Conservation (phyloP, 1,140 invertebrate species). For the Drosophila lacertosa region DNA sequence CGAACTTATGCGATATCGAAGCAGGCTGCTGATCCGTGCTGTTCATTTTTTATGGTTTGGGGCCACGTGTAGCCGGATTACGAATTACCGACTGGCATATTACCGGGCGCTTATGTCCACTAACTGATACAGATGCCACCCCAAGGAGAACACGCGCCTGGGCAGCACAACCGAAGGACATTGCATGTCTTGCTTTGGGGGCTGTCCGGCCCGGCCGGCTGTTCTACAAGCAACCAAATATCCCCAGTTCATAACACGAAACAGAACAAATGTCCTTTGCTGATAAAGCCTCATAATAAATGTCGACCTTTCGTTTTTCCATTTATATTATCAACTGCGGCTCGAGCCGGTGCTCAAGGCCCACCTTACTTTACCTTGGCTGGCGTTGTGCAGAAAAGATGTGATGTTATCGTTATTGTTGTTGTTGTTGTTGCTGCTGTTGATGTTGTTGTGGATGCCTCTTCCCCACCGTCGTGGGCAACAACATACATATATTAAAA, state of each 20-base stretch:
- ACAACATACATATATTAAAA: constrained; percentile 68
- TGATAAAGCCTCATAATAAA: constrained; percentile 84
- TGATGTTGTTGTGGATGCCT: constrained; percentile 17
- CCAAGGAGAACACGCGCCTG: constrained; percentile 64
- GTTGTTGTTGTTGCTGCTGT: constrained; percentile 28
- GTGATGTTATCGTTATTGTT: constrained; percentile 15
- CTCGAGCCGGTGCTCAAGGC: constrained; percentile 13
- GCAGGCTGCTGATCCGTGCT: too few species aligned
- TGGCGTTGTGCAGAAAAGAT: constrained; percentile 37
- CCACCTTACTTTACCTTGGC: constrained; percentile 28
- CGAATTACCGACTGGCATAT: constrained; percentile 60
- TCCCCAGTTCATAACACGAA: constrained; percentile 76
- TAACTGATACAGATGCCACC: constrained; percentile 79
- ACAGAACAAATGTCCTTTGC: constrained; percentile 82
- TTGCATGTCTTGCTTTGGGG: constrained; percentile 11
- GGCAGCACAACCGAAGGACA: constrained; percentile 14
- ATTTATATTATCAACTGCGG: constrained; percentile 81
- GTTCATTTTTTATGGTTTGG: constrained; percentile 7
- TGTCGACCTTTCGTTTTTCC: constrained; percentile 84
- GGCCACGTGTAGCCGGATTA: constrained; percentile 19
- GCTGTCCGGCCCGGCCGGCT: constrained; percentile 25
- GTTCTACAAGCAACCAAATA: constrained; percentile 69
- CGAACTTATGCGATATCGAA: background rate
- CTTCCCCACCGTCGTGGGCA: constrained; percentile 13
- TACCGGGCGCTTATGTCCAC: constrained; percentile 70